Base-by-base conservation (phyloP, 2,888 invertebrate species). In the Drosophila histrio region DNA sequence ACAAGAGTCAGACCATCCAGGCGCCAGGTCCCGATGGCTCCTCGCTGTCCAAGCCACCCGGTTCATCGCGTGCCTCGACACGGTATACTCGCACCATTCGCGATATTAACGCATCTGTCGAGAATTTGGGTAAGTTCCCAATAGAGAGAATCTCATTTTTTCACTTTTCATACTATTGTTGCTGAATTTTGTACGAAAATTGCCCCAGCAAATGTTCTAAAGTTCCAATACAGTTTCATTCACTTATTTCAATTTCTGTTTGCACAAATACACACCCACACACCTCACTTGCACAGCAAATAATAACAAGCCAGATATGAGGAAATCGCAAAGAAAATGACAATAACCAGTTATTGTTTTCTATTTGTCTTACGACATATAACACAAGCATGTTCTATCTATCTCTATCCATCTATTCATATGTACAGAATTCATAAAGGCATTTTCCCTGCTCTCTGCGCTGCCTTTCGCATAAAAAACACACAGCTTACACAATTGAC, bases 1-100 rank as follows among this genome's bases (percentile, higher is more conserved):
- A 96, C 93, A 96, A 96, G 92, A 95, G 95, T 91, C 94, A 95
- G 81, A 95, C 95, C 69, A 93, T 96, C 89, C 96, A 96, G 91
- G 95, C 95, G 66, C 95, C 96, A 39, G 95, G 91, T 9, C 52
- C 75, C 17, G 84, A 83, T 39, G 81, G 81, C 32, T 26, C 58
- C 24, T 62, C 75, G 7, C 64, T 80, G 32, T 85, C 87, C 57
- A 92, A 89, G 84, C 89, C 89, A 32, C 86, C 82, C 52, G 82
- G 88, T 50, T 75, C 89, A 8, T 80, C 88, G 32, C 72, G 89
- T 15, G 73, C 89, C 49, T 88, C 88, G n/a, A 84, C 88, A 6
- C 93, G 94, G 83, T 94, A 94, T 67, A 93, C 94, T 52, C 91
- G 93, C 76, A 94, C 94, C 90, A 94, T 95, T 90, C 93, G 94